Conservation (phyloP, 37 sponge, comb jelly and placozoan species). For the Halichondria panicea region DNA sequence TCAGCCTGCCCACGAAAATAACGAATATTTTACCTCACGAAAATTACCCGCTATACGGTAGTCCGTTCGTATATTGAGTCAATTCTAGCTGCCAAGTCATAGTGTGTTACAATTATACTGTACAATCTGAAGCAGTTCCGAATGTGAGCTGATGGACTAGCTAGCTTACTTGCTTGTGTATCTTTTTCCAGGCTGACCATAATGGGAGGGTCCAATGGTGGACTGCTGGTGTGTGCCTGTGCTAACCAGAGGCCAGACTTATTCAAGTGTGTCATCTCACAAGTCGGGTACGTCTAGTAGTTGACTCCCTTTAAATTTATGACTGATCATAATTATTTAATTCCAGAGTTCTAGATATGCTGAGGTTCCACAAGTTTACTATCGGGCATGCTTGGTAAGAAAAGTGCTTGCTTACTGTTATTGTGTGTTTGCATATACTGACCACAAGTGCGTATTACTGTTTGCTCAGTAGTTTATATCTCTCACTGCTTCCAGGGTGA, state of each 20-base stretch:
- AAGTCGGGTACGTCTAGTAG: conserved; percentile 79
- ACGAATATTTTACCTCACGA: too few relatives aligned
- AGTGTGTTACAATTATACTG: too few relatives aligned
- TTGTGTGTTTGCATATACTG: not conserved
- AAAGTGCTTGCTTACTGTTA: not conserved
- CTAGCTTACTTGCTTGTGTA: not conserved
- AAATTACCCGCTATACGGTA: too few relatives aligned
- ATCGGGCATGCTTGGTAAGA: conserved; percentile 96
- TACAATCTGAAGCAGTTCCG: not conserved
- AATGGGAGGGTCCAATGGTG: conserved; percentile 96
- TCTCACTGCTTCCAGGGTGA: conserved; percentile 52
- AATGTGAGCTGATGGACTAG: too few relatives aligned
- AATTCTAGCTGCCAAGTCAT: not conserved
- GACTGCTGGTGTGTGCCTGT: conserved; percentile 93
- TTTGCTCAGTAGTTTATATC: not conserved
- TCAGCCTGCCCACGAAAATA: too few relatives aligned
- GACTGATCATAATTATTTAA: not conserved
- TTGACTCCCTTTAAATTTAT: not conserved
- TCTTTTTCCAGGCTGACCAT: conserved; percentile 74
- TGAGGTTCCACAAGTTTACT: conserved; percentile 96
- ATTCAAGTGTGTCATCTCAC: conserved; percentile 88
- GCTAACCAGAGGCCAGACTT: conserved; percentile 97
- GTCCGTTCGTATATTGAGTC: too few relatives aligned
- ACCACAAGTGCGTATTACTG: not conserved
- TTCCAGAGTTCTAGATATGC: conserved; percentile 90